Evolutionary conservation across 2,888 invertebrate genomes (phyloP).

Genomic region (Lasioglossum zephyrum): DNA sequence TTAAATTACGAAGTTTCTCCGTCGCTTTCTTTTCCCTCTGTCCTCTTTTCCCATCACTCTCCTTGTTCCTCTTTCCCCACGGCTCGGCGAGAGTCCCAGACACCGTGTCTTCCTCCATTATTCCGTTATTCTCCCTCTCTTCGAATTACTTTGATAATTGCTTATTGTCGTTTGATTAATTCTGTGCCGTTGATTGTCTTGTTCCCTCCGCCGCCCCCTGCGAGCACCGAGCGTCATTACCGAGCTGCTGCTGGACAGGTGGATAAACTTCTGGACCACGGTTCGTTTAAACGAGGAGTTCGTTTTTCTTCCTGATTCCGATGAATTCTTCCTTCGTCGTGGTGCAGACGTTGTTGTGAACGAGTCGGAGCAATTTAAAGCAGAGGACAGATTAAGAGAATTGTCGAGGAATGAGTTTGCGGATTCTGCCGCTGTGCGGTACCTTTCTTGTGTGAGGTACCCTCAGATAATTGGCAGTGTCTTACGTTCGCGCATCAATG

Average conservation of each 20-base stretch:
- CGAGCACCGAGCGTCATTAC: background rate
- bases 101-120: background rate
- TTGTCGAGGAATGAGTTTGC: background rate
- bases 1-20: slow-evolving; percentile 44
- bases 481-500: no score
- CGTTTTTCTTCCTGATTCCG: background rate
- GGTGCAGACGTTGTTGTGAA: background rate
- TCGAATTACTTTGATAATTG: slow-evolving; percentile 47
- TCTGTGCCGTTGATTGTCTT: slow-evolving; percentile 33
- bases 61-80: background rate
- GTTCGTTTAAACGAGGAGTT: background rate
- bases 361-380: no score
- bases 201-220: background rate
- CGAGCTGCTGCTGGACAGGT: background rate
- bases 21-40: background rate
- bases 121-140: background rate
- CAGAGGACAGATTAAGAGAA: background rate
- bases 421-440: no score
- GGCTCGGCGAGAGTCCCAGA: background rate
- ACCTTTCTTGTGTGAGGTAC: no score
- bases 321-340: background rate
- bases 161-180: slow-evolving; percentile 53
- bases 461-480: no score
- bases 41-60: background rate
- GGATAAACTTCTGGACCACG: background rate